Percentiles rank a stretch among this genome's conserved stretches.
These are phyloP conservation scores for Drosophila antonietae DNA, from an alignment of 2,888 invertebrate genomes.

Conservation along the genomic window DNA sequence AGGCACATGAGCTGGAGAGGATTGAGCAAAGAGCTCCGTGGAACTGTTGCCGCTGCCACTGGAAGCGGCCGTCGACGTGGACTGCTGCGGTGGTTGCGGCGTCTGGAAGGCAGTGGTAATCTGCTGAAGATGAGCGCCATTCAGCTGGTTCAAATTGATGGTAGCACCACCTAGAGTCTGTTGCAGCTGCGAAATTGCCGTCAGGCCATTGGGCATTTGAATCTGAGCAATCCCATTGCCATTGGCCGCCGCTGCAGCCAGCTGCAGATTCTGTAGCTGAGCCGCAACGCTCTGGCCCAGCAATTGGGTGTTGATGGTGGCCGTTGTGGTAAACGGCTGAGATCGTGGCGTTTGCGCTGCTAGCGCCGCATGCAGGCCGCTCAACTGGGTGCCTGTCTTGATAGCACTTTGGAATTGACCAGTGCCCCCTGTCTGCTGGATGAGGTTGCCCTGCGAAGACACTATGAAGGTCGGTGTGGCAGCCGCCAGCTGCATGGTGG, in stretches of 20 bases:
- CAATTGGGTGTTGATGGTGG: conserved; percentile 84
- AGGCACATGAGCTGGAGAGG: conserved; percentile 79
- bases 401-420: conserved; percentile 84
- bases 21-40: conserved; percentile 72
- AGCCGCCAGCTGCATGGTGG: conserved; percentile 86
- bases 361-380: conserved; percentile 83
- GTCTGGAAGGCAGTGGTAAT: conserved; percentile 83
- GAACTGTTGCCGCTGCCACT: conserved; percentile 36
- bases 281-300: conserved; percentile 84
- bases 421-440: conserved; percentile 82
- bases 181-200: conserved; percentile 83
- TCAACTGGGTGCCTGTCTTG: conserved; percentile 83
- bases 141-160: conserved; percentile 84
- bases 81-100: conserved; percentile 74
- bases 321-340: conserved; percentile 83
- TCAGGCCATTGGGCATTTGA: conserved; percentile 85
- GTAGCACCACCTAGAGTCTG: conserved; percentile 82
- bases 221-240: conserved; percentile 84
- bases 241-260: conserved; percentile 81
- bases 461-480: conserved; percentile 86
- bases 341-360: conserved; percentile 82
- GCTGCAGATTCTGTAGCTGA: conserved; percentile 84
- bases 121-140: conserved; percentile 83
- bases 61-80: conserved; percentile 31
- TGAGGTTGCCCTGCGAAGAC: conserved; percentile 85